Base-by-base conservation (phyloP, 2,888 invertebrate genomes). In the Drosophila anomalata region DNA sequence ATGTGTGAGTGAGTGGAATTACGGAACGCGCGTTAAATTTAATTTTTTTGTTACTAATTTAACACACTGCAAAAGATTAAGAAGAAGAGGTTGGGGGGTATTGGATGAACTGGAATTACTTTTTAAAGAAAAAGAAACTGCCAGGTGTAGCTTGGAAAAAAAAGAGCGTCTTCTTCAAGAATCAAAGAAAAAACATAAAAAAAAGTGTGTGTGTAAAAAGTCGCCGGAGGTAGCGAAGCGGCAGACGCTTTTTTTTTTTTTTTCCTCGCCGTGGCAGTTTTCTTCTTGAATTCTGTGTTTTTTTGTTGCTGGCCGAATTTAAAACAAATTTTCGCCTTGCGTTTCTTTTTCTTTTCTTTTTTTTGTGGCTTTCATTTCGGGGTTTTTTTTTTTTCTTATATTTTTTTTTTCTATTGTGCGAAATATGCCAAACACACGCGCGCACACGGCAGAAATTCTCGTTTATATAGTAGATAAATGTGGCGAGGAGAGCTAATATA, bases 381-480 rank as follows among this genome's bases (percentile, higher is more conserved):
- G 60, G 63, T 63, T 73, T 46, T 55, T 67, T 63, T 73, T 46
- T 55, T 58, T 67, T 47, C 53, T 78, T 17, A 11, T 72, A 42
- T 55, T 63, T 57, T 58, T 57, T 58, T 66, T 76, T 52, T 65
- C 82, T 81, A 75, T 83, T 85, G 88, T 85, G 79, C 75, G 76
- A 83, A 79, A 83, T 85, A 79, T 72, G 77, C 77, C 73, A 87
- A 81, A 83, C 89, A 89, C 88, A 84, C 87, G 88, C 85, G 82
- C 73, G 83, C 83, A 87, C 77, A 82, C 76, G 73, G 73, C 73
- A 56, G 61, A 73, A 79, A 79, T 78, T 81, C 65, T 70, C 63
- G 63, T 82, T 82, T 79, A 66, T 82, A 66, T 52, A 79, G 60
- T 69, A 67, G 57, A 67, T 67, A 69, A 3, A 3, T 53, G 48